Percentiles rank a stretch among this genome's conserved stretches.
Evolutionary conservation across 2,888 invertebrate genomes (phyloP).

Genomic region (Drosophila pegasa): DNA sequence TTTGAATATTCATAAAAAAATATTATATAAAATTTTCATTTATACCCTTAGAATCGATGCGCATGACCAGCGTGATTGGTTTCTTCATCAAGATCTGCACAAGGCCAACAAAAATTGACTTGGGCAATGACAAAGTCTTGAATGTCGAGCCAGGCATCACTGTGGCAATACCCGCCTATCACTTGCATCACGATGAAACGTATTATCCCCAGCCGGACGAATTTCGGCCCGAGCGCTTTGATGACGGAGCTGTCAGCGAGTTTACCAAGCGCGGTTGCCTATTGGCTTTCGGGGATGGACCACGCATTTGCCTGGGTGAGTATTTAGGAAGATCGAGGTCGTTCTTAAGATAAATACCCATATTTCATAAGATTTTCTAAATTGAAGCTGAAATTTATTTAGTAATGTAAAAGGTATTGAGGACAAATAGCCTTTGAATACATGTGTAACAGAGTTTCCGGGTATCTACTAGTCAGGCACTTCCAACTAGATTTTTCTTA

Average conservation of each 20-base stretch:
- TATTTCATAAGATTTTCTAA: too few relatives aligned
- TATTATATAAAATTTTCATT: background rate
- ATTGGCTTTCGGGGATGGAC: slow-evolving; percentile 82
- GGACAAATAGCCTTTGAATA: too few relatives aligned
- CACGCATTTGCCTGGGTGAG: slow-evolving; percentile 81
- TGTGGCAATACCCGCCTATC: slow-evolving; percentile 77
- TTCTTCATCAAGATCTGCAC: slow-evolving; percentile 71
- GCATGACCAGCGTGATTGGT: slow-evolving; percentile 68
- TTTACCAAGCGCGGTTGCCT: slow-evolving; percentile 75
- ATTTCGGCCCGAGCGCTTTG: slow-evolving; percentile 81
- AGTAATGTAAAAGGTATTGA: too few relatives aligned
- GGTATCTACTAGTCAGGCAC: too few relatives aligned
- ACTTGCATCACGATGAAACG: slow-evolving; percentile 77
- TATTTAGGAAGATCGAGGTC: too few relatives aligned
- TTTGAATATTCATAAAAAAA: background rate
- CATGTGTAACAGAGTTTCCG: too few relatives aligned
- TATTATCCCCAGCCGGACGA: slow-evolving; percentile 62
- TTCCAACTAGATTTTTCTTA: too few relatives aligned
- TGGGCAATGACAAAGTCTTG: slow-evolving; percentile 54
- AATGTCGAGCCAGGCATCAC: slow-evolving; percentile 72
- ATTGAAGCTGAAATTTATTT: too few relatives aligned
- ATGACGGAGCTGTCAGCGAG: slow-evolving; percentile 60
- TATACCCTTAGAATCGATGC: slow-evolving; percentile 71
- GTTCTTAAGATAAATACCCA: too few relatives aligned
- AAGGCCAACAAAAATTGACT: slow-evolving; percentile 55